Evolutionary conservation across 1,140 invertebrate species (phyloP), one percentile per base, ranked within the genome.

Genomic region (Drosophila paulistorum): DNA sequence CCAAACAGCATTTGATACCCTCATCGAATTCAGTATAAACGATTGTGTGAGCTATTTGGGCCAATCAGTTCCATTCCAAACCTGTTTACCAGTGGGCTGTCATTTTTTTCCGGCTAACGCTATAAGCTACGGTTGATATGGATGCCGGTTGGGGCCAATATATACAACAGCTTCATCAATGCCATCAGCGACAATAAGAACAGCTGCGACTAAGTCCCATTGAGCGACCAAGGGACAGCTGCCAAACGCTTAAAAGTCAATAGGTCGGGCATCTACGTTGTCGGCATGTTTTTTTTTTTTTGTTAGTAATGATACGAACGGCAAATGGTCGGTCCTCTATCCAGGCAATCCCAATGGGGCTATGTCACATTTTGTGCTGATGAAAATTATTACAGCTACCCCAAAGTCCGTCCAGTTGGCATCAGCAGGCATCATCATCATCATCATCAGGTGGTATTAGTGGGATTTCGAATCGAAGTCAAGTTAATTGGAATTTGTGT

Each of bases 401-500:
- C 26, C 13, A 41, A 20, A 14, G 33, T 6, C 45, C 17, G 17
- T 23, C 45, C 45, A 51, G 45, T 20, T 23, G 45, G 45, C 17
- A 51, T 51, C 45, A 48, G 45, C 17, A 20, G 45, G 45, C 23
- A 26, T 26, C 23, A 26, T 26, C 45, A 51, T 51, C 17, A 51
- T 51, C 20, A 65, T 65, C 54, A 57, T 55, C 64, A 65, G 35
- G 51, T 65, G 64, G 54, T 23, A 57, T 57, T 55, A 65, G 51
- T 57, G 64, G 33, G 48, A 57, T 65, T 65, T 65, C 2, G 35
- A 65, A 35, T 65, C 54, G 64, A 65, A 65, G 33, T 57, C 37
- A 65, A 65, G 64, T 65, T 57, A 65, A 65, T 65, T 65, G 51
- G 45, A 65, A 65, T 65, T 55, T 65, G 64, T 42, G 33, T 55